Conservation (phyloP, 2,888 invertebrate species). For the Dendrolimus pini region DNA sequence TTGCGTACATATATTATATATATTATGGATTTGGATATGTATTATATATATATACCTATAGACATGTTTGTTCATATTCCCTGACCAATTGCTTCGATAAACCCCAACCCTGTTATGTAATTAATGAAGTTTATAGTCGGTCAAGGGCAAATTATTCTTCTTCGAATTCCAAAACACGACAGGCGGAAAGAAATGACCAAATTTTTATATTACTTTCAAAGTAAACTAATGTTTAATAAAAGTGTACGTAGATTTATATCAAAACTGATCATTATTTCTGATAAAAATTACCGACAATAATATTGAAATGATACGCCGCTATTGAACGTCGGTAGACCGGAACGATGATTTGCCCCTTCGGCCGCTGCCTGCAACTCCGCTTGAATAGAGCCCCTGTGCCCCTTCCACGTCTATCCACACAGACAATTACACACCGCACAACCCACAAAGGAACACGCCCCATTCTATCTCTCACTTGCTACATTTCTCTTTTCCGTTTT, state of each 20-base stretch:
- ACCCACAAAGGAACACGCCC: slow-evolving; percentile 1
- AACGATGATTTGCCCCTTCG: slow-evolving; percentile 17
- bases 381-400: slow-evolving; percentile 15
- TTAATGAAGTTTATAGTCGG: slow-evolving; percentile 28
- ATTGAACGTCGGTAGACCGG: too few relatives aligned
- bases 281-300: not conserved
- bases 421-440: slow-evolving; percentile 2
- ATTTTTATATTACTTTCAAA: too few relatives aligned
- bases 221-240: too few relatives aligned
- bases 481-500: not conserved
- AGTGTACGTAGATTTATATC: too few relatives aligned
- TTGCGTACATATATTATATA: slow-evolving; percentile 33
- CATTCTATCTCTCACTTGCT: not conserved
- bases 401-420: slow-evolving; percentile 1
- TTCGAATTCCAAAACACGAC: not conserved
- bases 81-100: slow-evolving; percentile 38
- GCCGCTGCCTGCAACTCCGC: slow-evolving; percentile 24
- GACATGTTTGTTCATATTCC: slow-evolving; percentile 53
- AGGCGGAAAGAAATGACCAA: too few relatives aligned
- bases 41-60: slow-evolving; percentile 10
- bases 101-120: slow-evolving; percentile 36
- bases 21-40: not conserved
- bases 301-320: not conserved
- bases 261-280: not conserved
- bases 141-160: slow-evolving; percentile 38